A percentile compares a stretch with the other conserved stretches of the same genome.
Conservation (phyloP, 2,888 invertebrate species). For the Alentia gelatinosa region DNA sequence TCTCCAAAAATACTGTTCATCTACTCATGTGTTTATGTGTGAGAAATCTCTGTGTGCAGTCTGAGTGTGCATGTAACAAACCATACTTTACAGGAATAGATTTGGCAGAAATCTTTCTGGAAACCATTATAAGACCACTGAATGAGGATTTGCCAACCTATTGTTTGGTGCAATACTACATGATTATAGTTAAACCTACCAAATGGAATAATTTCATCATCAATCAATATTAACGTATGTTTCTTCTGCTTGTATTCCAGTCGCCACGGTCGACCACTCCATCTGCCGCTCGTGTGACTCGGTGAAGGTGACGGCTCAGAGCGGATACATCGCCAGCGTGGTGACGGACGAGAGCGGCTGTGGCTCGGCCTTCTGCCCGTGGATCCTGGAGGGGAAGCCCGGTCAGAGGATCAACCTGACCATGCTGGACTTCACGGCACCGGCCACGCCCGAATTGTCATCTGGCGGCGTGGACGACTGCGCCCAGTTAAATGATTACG, state of each 20-base stretch:
- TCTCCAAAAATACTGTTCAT: no score
- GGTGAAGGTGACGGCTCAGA: conserved; percentile 37
- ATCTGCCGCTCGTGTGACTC: conserved; percentile 55
- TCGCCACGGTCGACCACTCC: conserved; percentile 44
- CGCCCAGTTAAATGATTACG: conserved; percentile 39
- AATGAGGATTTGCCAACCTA: no score
- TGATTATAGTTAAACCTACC: not conserved
- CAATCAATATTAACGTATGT: not conserved
- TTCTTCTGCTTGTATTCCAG: not conserved
- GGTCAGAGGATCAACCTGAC: conserved; percentile 54
- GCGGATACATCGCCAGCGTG: conserved; percentile 54
- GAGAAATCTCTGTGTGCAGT: no score
- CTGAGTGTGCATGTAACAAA: no score
- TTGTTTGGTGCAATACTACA: not conserved
- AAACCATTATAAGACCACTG: no score
- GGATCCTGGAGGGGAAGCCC: conserved; percentile 50
- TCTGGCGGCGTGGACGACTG: not conserved
- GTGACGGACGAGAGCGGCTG: conserved; percentile 47
- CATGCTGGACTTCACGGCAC: conserved; percentile 53
- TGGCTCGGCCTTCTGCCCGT: conserved; percentile 49
- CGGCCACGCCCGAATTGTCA: not conserved
- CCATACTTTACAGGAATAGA: no score
- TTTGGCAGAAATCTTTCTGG: no score
- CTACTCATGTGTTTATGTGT: no score
- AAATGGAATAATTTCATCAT: not conserved